Conservation (phyloP, 1,140 invertebrate species). For the Geopemphigus sp. region DNA sequence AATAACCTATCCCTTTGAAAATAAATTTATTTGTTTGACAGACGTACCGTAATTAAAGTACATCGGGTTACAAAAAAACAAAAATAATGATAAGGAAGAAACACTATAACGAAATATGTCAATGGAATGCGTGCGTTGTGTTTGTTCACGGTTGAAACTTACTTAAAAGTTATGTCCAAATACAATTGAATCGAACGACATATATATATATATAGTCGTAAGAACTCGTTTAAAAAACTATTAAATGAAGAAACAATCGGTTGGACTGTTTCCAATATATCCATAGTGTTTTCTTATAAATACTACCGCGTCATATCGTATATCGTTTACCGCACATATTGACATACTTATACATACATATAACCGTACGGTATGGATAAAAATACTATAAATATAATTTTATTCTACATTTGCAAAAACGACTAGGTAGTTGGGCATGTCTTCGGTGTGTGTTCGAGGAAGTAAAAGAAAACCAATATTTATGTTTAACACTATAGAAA, state of each 20-base stretch:
- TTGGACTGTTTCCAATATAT: constrained; percentile 34
- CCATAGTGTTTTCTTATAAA: constrained; percentile 11
- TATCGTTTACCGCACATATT: background rate
- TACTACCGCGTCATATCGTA: background rate
- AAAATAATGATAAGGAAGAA: background rate
- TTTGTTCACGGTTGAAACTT: background rate
- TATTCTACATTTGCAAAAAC: too few relatives aligned
- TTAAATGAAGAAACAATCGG: background rate
- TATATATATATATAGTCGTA: background rate
- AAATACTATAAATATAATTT: too few relatives aligned
- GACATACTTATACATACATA: too few relatives aligned
- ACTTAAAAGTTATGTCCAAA: background rate
- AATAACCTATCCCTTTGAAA: background rate
- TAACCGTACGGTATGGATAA: too few relatives aligned
- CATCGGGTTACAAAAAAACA: background rate
- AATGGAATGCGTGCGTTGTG: background rate
- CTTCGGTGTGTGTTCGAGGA: too few relatives aligned
- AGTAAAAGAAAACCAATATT: too few relatives aligned
- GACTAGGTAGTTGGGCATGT: too few relatives aligned
- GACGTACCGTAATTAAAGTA: background rate
- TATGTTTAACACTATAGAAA: too few relatives aligned
- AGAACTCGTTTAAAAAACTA: constrained; percentile 24
- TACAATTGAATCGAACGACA: constrained; percentile 3
- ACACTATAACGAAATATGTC: background rate
- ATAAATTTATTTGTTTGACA: background rate